Conservation (phyloP, 2,797 vertebrate genomes). For the Gambusia yucatana region DNA sequence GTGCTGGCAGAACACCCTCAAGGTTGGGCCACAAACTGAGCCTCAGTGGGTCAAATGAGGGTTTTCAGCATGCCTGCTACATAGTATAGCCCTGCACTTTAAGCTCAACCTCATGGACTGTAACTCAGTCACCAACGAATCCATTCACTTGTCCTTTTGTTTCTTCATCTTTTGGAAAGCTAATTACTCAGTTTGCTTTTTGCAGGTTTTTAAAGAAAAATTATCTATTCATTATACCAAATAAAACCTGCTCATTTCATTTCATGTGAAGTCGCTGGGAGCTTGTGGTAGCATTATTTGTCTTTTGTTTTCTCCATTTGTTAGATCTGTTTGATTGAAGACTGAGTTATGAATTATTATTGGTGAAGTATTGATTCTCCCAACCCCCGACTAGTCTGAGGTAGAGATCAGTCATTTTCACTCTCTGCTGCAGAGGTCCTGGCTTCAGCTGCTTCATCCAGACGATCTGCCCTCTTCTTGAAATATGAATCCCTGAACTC, state of each 20-base stretch:
- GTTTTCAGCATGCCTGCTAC: constrained; percentile 61
- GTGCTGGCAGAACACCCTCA: constrained; percentile 80
- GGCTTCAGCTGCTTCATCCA: constrained; percentile 28
- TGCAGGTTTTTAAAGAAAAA: not conserved
- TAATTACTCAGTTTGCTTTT: not conserved
- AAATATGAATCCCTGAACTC: constrained; percentile 43
- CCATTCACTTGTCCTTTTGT: not conserved
- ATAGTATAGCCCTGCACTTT: not conserved
- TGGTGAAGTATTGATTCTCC: constrained; percentile 59
- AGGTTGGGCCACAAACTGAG: constrained; percentile 78
- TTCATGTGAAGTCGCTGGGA: constrained; percentile 2
- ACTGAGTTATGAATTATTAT: constrained; percentile 54
- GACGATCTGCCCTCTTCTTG: constrained; percentile 5
- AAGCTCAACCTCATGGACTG: not conserved
- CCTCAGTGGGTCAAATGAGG: constrained; percentile 59
- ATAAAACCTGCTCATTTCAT: constrained; percentile 24
- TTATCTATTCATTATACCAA: not conserved
- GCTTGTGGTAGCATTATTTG: constrained; percentile 35
- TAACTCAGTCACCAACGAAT: constrained; percentile 15
- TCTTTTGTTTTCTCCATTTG: constrained; percentile 34
- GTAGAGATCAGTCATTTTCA: constrained; percentile 64
- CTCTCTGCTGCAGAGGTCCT: constrained; percentile 38
- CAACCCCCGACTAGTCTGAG: constrained; percentile 23
- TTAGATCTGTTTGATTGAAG: constrained; percentile 23
- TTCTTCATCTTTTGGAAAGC: not conserved